Evolutionary conservation across 2,797 vertebrate genomes (phyloP), one percentile per base, ranked within the genome.

Genomic region (Xyrichtys novacula): DNA sequence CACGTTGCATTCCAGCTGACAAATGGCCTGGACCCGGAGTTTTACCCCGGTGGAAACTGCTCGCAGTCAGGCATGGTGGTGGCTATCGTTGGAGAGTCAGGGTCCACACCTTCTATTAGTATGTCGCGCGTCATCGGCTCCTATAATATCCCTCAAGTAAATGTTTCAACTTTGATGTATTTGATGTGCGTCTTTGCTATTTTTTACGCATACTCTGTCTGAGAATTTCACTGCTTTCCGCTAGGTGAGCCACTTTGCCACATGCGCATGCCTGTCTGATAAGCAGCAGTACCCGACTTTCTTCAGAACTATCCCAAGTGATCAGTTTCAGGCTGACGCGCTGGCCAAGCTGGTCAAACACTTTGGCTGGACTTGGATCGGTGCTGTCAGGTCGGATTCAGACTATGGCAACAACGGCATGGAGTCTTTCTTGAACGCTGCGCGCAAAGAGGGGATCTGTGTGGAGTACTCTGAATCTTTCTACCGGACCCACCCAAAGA

Each of bases 391-490:
- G 23, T 46, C 44, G 0, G 44, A 46, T 22, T 46, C 44, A 2
- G 44, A 46, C 44, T 46, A 46, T 25, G 44, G 44, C 44, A 46
- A 46, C 14, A 46, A 46, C 7, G 44, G 12, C 22, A 46, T 46
- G 44, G 44, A 22, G 14, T 25, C 44, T 7, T 46, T 46, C 14
- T 7, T 46, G 44, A 7, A 25, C 2, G 44, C 44, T 15, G 44
- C 44, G 6, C 22, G 14, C 5, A 46, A 46, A 14, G 44, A 46
- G 44, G 44, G 44, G 22, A 46, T 46, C 23, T 46, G 44, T 25
- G 44, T 46, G 44, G 44, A 46, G 44, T 46, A 46, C 23, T 46
- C 44, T 16, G 44, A 46, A 16, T 25, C 44, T 46, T 46, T 46
- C 44, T 46, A 46, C 7, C 10, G 44, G 44, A 46, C 12, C 22